Conservation (phyloP, 2,888 invertebrate genomes). For the Ennomos fuscantarius region DNA sequence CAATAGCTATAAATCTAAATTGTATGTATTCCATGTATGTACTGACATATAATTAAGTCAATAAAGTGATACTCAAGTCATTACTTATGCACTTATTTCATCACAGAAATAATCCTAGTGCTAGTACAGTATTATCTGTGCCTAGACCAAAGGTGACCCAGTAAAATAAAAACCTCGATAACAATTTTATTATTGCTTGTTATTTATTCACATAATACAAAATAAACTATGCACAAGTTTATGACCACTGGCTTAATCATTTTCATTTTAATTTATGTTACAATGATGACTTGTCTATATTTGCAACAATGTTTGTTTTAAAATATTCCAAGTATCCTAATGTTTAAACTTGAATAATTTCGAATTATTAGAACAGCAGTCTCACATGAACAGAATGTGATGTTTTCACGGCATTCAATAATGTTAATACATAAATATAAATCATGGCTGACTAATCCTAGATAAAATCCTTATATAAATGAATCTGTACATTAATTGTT, state of each 20-base stretch:
- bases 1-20: slow-evolving; percentile 37
- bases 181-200: slow-evolving; percentile 88
- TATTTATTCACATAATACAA: slow-evolving; percentile 88
- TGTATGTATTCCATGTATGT: slow-evolving; percentile 64
- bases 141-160: slow-evolving; percentile 11
- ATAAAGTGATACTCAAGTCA: slow-evolving; percentile 57
- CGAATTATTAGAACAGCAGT: slow-evolving; percentile 66
- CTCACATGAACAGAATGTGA: slow-evolving; percentile 68
- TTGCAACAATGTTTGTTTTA: slow-evolving; percentile 44
- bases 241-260: slow-evolving; percentile 70
- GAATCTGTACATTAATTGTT: slow-evolving; percentile 76
- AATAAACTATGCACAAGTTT: slow-evolving; percentile 88
- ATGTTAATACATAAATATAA: slow-evolving; percentile 59
- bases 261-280: slow-evolving; percentile 70
- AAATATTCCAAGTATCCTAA: slow-evolving; percentile 6
- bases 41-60: slow-evolving; percentile 56
- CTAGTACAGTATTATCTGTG: too few relatives aligned
- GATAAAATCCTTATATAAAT: slow-evolving; percentile 62
- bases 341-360: slow-evolving; percentile 5
- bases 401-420: slow-evolving; percentile 57
- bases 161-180: slow-evolving; percentile 72
- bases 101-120: background rate
- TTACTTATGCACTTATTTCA: background rate
- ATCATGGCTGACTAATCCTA: slow-evolving; percentile 73
- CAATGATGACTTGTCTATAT: slow-evolving; percentile 47